phyloP scores from a whole-genome alignment of 2,888 invertebrate genomes.

The Trilocha varians region DNA sequence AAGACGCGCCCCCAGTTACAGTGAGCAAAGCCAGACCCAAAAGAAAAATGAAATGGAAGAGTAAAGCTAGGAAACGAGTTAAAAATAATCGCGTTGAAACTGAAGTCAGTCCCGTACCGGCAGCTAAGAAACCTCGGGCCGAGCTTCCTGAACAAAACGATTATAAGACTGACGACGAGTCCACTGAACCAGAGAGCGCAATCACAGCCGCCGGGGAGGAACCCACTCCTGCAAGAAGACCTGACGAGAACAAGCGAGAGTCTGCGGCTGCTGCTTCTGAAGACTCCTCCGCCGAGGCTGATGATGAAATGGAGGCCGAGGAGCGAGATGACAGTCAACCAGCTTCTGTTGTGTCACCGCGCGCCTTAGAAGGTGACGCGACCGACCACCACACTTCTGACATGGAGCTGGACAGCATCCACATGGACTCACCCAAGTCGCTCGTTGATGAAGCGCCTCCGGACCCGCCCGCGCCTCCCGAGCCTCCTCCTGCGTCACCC shows the following conservation, averaged over 20 bases:
- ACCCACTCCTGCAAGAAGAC: slow-evolving; percentile 26
- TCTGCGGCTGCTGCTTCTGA: slow-evolving; percentile 71
- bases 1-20: slow-evolving; percentile 18
- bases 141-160: slow-evolving; percentile 28
- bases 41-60: slow-evolving; percentile 67
- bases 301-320: slow-evolving; percentile 79
- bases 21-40: slow-evolving; percentile 21
- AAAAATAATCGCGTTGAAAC: slow-evolving; percentile 17
- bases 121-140: slow-evolving; percentile 46
- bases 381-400: slow-evolving; percentile 66
- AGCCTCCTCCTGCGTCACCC: no score
- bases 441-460: slow-evolving; percentile 38
- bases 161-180: slow-evolving; percentile 46
- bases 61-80: slow-evolving; percentile 50
- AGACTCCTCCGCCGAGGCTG: slow-evolving; percentile 78
- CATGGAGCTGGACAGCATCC: slow-evolving; percentile 65
- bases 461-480: no score
- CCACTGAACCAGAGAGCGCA: slow-evolving; percentile 29
- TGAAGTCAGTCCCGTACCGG: slow-evolving; percentile 17
- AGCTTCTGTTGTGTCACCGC: slow-evolving; percentile 47
- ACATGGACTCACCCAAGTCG: slow-evolving; percentile 64
- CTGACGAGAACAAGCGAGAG: slow-evolving; percentile 44
- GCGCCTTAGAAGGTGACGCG: slow-evolving; percentile 51
- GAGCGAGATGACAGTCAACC: slow-evolving; percentile 63
- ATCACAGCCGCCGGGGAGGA: slow-evolving; percentile 16